Evolutionary conservation across 2,888 invertebrate species (phyloP), one percentile per base, ranked within the genome.

Genomic region (Phyllotreta cruciferae): DNA sequence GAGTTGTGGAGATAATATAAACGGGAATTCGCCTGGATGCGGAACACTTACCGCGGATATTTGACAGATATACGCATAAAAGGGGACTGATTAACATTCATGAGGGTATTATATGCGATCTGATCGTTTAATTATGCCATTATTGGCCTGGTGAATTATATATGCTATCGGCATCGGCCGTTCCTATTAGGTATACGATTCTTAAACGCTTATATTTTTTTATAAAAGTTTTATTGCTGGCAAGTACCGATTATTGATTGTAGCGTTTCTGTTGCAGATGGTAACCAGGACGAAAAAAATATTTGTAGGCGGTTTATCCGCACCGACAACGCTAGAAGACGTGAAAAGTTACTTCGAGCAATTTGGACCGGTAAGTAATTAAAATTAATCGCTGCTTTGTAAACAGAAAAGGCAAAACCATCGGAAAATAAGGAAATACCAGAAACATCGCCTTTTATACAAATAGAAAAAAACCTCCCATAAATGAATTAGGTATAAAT

Each of bases 261-360:
- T 13, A n/a, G 11, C 37, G 9, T 57, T 38, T 67, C 73, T 70
- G 60, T 66, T 81, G 55, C 90, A 98, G 98, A 97, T 98, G 96
- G 96, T 98, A 84, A 98, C 98, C 87, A 93, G 96, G 88, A 99
- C 98, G 87, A 99, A 98, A 92, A 99, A 99, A 88, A 98, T 99
- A 87, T 99, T 99, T 87, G 98, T 99, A 82, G 99, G 99, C 79
- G 99, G 99, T 81, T 89, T 99, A 79, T 98, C 98, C 80, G 98
- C 98, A 81, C 96, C 97, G 82, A 98, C 98, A 82, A 99, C 98
- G 81, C 90, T 98, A 83, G 98, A 99, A 85, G 98, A 99, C 84
- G 97, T 99, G 83, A 98, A 98, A 89, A 95, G 94, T 85, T 99
- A 99, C 87, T 99, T 99, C 86, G 96, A 97, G 86, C 96, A 98